Percentiles rank a stretch among this genome's conserved stretches.
phyloP scores from a whole-genome alignment of 2,888 invertebrate species.

The Caenorhabditis drosophilae region DNA sequence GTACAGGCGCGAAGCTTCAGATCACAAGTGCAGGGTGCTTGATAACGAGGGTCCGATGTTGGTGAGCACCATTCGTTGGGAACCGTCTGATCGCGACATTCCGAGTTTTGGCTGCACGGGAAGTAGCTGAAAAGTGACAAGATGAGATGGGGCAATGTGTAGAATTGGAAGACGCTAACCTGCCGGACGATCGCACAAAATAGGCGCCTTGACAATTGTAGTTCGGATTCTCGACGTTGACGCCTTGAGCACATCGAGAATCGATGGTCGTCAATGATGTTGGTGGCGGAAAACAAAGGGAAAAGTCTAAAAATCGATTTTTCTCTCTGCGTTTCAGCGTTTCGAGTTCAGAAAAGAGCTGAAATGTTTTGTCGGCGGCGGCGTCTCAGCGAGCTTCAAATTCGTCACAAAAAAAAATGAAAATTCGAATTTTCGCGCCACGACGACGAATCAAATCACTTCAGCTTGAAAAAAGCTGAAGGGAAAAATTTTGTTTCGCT shows the following conservation, averaged over 20 bases:
- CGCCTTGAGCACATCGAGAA: slow-evolving; percentile 2
- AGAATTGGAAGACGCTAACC: slow-evolving; percentile 35
- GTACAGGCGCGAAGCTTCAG: background rate
- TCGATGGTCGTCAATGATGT: background rate
- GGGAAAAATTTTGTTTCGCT: too few species aligned
- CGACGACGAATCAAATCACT: too few species aligned
- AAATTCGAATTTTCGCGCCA: too few species aligned
- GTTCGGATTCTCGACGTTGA: background rate
- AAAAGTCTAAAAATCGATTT: too few species aligned
- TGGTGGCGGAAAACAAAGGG: background rate
- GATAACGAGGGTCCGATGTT: background rate
- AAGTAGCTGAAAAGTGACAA: too few species aligned
- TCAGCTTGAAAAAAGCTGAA: too few species aligned
- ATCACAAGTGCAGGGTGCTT: background rate
- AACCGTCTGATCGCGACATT: background rate
- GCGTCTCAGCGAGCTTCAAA: too few species aligned
- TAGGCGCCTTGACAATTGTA: background rate
- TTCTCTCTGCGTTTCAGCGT: too few species aligned
- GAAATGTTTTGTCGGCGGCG: too few species aligned
- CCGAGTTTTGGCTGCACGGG: too few species aligned
- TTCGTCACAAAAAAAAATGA: too few species aligned
- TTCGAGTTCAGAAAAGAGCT: too few species aligned
- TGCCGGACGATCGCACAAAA: background rate
- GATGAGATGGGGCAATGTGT: slow-evolving; percentile 52
- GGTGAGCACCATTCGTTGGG: background rate